phyloP scores from a whole-genome alignment of 2,113 vertebrate genomes.

The Fulica atra region DNA sequence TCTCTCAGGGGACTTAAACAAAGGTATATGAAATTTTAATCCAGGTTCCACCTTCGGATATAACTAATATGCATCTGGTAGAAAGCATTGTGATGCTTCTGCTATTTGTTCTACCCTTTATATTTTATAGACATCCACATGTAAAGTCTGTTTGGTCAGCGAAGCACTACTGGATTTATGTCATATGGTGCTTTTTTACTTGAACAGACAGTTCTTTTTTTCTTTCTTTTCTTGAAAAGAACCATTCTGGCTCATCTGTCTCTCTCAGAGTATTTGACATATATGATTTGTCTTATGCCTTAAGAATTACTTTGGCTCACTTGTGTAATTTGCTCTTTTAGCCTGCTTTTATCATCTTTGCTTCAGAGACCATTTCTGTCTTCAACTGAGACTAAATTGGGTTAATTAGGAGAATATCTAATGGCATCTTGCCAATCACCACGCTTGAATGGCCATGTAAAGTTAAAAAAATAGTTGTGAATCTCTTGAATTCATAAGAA shows the following conservation, averaged over 20 bases:
- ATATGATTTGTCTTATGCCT: background rate
- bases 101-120: background rate
- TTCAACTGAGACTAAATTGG: slow-evolving; percentile 40
- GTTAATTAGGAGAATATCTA: slow-evolving; percentile 65
- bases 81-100: background rate
- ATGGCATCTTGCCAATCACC: slow-evolving; percentile 23
- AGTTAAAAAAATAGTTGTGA: background rate
- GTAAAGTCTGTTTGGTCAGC: background rate
- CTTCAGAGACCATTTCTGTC: slow-evolving; percentile 31
- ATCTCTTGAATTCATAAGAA: background rate
- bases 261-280: background rate
- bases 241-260: background rate
- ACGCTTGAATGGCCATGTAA: background rate
- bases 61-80: background rate
- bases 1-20: background rate
- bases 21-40: background rate
- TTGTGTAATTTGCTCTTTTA: slow-evolving; percentile 50
- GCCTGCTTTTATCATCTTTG: slow-evolving; percentile 29
- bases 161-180: background rate
- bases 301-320: slow-evolving; percentile 19
- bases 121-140: background rate
- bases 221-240: background rate
- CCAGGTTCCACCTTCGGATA: background rate
- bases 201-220: background rate
- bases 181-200: background rate